Conservation (phyloP, 2,888 invertebrate genomes). For the Leptothorax acervorum region DNA sequence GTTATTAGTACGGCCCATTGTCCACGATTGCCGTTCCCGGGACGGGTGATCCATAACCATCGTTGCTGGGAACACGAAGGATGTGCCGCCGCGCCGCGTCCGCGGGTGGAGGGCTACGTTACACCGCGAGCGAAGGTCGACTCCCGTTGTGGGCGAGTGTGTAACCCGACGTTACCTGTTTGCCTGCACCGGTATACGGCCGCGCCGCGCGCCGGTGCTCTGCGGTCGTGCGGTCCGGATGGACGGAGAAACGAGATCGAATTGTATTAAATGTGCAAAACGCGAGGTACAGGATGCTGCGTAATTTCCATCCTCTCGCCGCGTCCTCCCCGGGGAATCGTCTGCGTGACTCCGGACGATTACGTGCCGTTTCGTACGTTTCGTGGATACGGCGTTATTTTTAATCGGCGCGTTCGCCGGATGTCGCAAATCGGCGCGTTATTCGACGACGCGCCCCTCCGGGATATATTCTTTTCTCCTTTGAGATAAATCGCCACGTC, state of each 20-base stretch:
- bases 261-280: slow-evolving; percentile 53
- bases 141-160: slow-evolving; percentile 60
- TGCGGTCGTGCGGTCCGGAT: slow-evolving; percentile 67
- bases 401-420: slow-evolving; percentile 37
- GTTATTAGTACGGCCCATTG: slow-evolving; percentile 63
- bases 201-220: slow-evolving; percentile 5
- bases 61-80: slow-evolving; percentile 63
- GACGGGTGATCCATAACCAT: slow-evolving; percentile 62
- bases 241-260: slow-evolving; percentile 40
- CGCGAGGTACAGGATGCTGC: slow-evolving; percentile 37
- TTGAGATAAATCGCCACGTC: slow-evolving; percentile 26
- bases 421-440: slow-evolving; percentile 40
- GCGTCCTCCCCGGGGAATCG: not conserved
- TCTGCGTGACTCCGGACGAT: slow-evolving; percentile 43
- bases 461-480: not conserved
- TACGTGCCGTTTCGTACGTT: slow-evolving; percentile 29
- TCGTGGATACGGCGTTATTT: slow-evolving; percentile 33
- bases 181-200: slow-evolving; percentile 15
- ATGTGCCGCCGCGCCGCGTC: slow-evolving; percentile 55
- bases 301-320: slow-evolving; percentile 37
- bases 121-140: slow-evolving; percentile 70
- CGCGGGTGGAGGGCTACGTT: slow-evolving; percentile 60
- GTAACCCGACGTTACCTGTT: slow-evolving; percentile 60
- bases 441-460: slow-evolving; percentile 11
- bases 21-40: slow-evolving; percentile 48